Conservation (phyloP, 2,797 vertebrate species). For the Hippopotamyrus pictus region DNA sequence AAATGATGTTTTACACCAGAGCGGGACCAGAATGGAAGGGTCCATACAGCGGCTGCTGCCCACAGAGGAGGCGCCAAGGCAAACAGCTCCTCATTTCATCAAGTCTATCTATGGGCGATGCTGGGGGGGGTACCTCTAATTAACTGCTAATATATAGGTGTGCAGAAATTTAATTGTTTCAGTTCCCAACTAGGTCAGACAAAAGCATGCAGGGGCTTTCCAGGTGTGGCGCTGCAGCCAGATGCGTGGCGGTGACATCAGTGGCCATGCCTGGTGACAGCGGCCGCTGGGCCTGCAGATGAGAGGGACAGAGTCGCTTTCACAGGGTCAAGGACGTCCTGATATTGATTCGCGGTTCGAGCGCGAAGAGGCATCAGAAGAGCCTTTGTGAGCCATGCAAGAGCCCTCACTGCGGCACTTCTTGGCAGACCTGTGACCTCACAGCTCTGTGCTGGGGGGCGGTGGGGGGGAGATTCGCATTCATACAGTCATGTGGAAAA, state of each 20-base stretch:
- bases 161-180: conserved; percentile 7
- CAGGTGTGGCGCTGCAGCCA: conserved; percentile 27
- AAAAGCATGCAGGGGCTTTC: conserved; percentile 43
- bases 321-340: conserved; percentile 42
- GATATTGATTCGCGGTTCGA: conserved; percentile 47
- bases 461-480: background rate
- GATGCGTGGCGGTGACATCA: conserved; percentile 31
- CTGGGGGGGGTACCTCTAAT: background rate
- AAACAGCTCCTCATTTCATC: background rate
- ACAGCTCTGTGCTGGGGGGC: background rate
- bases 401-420: background rate
- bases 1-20: background rate
- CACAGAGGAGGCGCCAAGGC: background rate
- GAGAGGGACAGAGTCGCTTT: conserved; percentile 34
- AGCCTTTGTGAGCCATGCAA: background rate
- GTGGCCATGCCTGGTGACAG: conserved; percentile 16
- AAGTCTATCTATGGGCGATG: background rate
- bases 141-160: background rate
- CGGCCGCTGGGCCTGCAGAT: conserved; percentile 27
- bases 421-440: background rate
- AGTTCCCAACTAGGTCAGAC: conserved; percentile 4
- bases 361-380: conserved; percentile 19
- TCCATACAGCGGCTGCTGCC: background rate
- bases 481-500: background rate
- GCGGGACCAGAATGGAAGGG: background rate